Evolutionary conservation across 2,888 invertebrate species (phyloP).

Genomic region (Autographa gamma): DNA sequence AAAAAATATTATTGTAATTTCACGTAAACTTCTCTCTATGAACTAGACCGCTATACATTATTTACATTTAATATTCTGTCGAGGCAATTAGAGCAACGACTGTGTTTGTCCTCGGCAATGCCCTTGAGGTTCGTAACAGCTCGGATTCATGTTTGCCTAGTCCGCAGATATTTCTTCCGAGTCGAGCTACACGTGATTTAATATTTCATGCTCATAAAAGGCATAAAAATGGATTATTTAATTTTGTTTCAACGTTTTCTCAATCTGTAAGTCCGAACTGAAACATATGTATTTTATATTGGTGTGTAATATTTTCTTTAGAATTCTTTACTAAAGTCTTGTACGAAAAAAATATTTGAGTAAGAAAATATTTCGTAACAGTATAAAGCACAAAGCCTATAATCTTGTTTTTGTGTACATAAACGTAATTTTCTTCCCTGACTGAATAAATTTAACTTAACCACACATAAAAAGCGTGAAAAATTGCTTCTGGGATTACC

Average conservation of each 20-base stretch:
- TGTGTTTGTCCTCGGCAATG: not conserved
- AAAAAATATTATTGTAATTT: not conserved
- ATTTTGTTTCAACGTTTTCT: not conserved
- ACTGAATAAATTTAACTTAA: slow-evolving; percentile 7
- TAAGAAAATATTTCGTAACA: no score
- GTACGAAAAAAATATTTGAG: no score
- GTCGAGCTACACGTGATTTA: not conserved
- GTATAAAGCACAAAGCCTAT: not conserved
- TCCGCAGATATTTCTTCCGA: not conserved
- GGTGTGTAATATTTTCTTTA: not conserved
- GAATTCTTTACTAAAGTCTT: not conserved
- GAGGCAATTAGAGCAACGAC: slow-evolving; percentile 4
- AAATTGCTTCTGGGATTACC: slow-evolving; percentile 19
- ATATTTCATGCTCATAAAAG: not conserved
- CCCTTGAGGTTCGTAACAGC: not conserved
- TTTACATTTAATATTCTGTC: not conserved
- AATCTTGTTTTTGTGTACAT: not conserved
- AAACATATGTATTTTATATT: no score
- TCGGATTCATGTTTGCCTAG: not conserved
- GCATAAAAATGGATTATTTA: not conserved
- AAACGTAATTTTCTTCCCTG: slow-evolving; percentile 1
- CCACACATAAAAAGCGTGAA: not conserved
- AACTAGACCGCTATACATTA: not conserved
- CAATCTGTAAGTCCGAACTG: not conserved
- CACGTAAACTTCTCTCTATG: not conserved